These are phyloP conservation scores for Nansenia antarctica DNA, from an alignment of 2,113 vertebrate species.

Conservation along the genomic window DNA sequence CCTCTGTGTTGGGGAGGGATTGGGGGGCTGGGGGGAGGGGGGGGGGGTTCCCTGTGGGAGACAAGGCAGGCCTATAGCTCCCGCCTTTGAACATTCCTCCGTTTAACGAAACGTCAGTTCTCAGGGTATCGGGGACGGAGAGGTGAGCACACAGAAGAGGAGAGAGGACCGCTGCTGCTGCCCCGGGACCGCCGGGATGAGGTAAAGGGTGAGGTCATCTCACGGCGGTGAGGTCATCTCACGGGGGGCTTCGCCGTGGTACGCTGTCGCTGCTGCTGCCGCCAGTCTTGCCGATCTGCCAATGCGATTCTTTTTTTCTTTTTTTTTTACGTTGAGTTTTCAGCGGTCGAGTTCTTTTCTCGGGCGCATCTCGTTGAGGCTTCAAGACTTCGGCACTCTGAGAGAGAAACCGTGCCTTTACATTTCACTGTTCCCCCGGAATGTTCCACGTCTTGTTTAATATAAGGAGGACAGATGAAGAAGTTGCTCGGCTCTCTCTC, in stretches of 20 bases:
- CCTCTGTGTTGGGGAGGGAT: neutral
- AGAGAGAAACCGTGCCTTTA: neutral
- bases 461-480: constrained; percentile 31
- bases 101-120: constrained; percentile 63
- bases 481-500: constrained; percentile 24
- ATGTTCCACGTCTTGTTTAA: constrained; percentile 2
- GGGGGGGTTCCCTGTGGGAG: constrained; percentile 54
- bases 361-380: neutral
- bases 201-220: constrained; percentile 32
- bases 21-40: neutral
- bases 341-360: neutral
- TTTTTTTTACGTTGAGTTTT: constrained; percentile 27
- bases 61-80: neutral
- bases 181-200: too few species aligned
- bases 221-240: constrained; percentile 36
- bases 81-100: constrained; percentile 67
- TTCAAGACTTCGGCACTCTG: neutral
- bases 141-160: constrained; percentile 37
- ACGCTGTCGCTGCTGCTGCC: neutral
- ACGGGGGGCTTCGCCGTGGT: constrained; percentile 28
- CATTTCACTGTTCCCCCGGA: neutral
- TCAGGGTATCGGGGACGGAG: constrained; percentile 46
- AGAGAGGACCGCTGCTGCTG: constrained; percentile 30
- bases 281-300: constrained; percentile 9
- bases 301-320: too few species aligned